Percentiles rank a stretch among this genome's conserved stretches.
phyloP scores from a whole-genome alignment of 2,888 invertebrate genomes.

The Lobophora halterata region DNA sequence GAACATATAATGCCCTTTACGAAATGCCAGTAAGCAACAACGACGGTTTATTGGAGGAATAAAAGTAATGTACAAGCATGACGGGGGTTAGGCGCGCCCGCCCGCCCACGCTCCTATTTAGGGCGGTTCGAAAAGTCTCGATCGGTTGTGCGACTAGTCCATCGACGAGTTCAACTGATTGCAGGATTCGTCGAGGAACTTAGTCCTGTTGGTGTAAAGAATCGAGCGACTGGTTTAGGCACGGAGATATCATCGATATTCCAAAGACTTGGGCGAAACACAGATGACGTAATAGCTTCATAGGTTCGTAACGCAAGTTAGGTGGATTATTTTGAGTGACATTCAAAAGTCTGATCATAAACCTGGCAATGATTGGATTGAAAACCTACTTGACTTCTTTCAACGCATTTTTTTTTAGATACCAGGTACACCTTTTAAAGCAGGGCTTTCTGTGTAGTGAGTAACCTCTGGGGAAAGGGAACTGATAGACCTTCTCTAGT shows the following conservation, averaged over 20 bases:
- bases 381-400: conserved; percentile 5
- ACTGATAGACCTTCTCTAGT: conserved; percentile 6
- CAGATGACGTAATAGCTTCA: conserved; percentile 11
- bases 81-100: conserved; percentile 38
- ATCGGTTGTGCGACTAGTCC: conserved; percentile 37
- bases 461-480: conserved; percentile 5
- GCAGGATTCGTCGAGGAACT: conserved; percentile 8
- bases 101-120: conserved; percentile 33
- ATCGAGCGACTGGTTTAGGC: conserved; percentile 15
- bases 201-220: conserved; percentile 3
- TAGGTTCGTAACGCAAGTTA: conserved; percentile 6
- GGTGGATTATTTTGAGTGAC: conserved; percentile 33
- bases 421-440: too few species aligned
- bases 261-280: conserved; percentile 19
- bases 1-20: conserved; percentile 2
- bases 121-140: conserved; percentile 33
- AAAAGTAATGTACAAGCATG: conserved; percentile 33
- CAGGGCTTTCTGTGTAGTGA: too few species aligned
- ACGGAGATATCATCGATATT: conserved; percentile 36
- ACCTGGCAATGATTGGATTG: conserved; percentile 9
- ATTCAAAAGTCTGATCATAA: conserved; percentile 22
- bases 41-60: conserved; percentile 36
- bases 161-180: conserved; percentile 4
- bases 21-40: conserved; percentile 33
- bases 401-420: conserved; percentile 3